phyloP scores from a whole-genome alignment of 2,797 vertebrate genomes.

The Amblyraja radiata region DNA sequence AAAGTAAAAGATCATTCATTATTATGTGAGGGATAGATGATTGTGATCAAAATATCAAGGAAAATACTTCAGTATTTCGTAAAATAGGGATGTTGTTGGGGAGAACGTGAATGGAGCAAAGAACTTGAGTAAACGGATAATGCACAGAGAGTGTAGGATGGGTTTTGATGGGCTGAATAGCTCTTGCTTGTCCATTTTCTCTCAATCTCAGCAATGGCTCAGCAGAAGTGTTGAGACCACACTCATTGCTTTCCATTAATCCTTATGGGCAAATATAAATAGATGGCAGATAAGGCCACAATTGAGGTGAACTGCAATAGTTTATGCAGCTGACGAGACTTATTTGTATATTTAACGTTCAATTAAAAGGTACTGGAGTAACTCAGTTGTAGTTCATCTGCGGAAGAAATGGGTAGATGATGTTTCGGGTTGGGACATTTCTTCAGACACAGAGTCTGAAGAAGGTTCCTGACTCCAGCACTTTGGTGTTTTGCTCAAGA shows the following conservation, averaged over 20 bases:
- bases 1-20: no score
- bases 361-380: no score
- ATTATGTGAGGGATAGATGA: not conserved
- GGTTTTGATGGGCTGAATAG: not conserved
- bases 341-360: no score
- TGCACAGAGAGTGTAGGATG: not conserved
- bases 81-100: not conserved
- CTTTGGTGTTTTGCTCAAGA: no score
- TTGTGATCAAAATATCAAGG: not conserved
- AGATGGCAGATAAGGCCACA: not conserved
- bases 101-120: not conserved
- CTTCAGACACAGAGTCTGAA: no score
- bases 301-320: not conserved
- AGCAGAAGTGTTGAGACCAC: not conserved
- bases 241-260: not conserved
- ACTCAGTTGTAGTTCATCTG: no score
- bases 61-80: slow-evolving; percentile 12
- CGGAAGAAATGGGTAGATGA: no score
- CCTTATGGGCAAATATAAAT: not conserved
- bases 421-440: no score
- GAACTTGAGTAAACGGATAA: no score
- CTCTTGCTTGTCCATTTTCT: not conserved
- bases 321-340: not conserved
- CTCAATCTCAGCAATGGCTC: not conserved
- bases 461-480: no score